Evolutionary conservation across 2,113 vertebrate genomes (phyloP), one percentile per base, ranked within the genome.

Genomic region (Plecotus auritus): DNA sequence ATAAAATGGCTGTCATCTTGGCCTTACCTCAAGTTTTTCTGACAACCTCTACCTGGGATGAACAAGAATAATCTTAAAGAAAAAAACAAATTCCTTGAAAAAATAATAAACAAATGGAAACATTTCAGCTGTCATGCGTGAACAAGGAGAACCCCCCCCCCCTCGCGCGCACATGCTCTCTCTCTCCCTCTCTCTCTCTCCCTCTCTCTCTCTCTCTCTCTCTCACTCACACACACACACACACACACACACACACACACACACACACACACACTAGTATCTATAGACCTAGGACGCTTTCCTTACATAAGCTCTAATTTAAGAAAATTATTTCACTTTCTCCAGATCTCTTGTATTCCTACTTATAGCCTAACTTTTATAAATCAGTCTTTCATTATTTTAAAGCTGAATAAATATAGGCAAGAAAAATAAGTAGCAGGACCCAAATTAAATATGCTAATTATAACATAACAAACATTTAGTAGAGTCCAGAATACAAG

Each of bases 1-100:
- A 17, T 88, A 80, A 51, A 89, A 96, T 7, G 22, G 73, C 45
- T 56, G 12, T 80, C 72, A 88, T 81, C 76, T 92, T 84, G 23
- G 77, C 82, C 93, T 96, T 96, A 97, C 77, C 92, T 93, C 95
- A 91, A 81, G 83, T 86, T 94, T 94, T 90, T 82, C 96, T 94
- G 87, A 95, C 66, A 94, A 83, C 56, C 88, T 91, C 86, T 95
- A 94, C 59, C 56, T 93, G 37, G 78, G 81, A 94, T 95, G 49
- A 93, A 90, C 95, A 88, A 59, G 20, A 90, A 89, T 6, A 76
- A n/a, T 59, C 72, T 90, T 88, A 37, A 78, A 85, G 56, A 42
- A 77, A 86, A 90, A 81, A 14, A 7, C 66, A 88, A 91, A 56
- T 5, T 85, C 4, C 77, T 88, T 86, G 18, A 88, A 85, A 93